Conservation (phyloP, 2,888 invertebrate genomes). For the Ectobius pallidus region DNA sequence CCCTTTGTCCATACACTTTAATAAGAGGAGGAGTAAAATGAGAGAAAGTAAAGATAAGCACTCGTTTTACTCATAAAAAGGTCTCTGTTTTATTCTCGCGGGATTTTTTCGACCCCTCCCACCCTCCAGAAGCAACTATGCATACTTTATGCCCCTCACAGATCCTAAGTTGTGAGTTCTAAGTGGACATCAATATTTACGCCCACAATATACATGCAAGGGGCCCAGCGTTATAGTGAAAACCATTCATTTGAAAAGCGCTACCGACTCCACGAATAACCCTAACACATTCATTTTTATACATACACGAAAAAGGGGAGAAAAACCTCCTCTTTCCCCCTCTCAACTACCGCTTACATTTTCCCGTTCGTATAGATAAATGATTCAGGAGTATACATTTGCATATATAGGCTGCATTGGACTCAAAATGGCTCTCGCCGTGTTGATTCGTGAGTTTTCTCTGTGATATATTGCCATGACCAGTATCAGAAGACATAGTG, state of each 20-base stretch:
- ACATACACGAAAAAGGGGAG: too few species aligned
- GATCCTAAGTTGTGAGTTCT: neutral
- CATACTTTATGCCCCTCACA: slow-evolving; percentile 3
- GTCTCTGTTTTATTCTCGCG: too few species aligned
- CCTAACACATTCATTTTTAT: too few species aligned
- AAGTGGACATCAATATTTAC: slow-evolving; percentile 36
- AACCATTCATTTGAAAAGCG: slow-evolving; percentile 37
- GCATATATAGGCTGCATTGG: slow-evolving; percentile 35
- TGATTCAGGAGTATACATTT: slow-evolving; percentile 33
- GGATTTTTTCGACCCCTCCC: too few species aligned
- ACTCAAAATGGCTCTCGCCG: slow-evolving; percentile 28
- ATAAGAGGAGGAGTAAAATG: too few species aligned
- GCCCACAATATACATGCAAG: slow-evolving; percentile 32
- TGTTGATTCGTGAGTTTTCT: too few species aligned
- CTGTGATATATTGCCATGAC: slow-evolving; percentile 30
- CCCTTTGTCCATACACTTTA: too few species aligned
- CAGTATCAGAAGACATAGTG: too few species aligned
- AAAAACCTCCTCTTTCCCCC: neutral
- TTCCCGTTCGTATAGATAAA: slow-evolving; percentile 25
- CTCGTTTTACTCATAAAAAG: too few species aligned
- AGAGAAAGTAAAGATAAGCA: too few species aligned
- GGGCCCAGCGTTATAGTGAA: slow-evolving; percentile 34
- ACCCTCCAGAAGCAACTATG: slow-evolving; percentile 2
- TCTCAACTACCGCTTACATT: too few species aligned
- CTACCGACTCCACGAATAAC: slow-evolving; percentile 5